phyloP scores from a whole-genome alignment of 2,888 invertebrate species.

The Aphelenchoides bicaudatus region DNA sequence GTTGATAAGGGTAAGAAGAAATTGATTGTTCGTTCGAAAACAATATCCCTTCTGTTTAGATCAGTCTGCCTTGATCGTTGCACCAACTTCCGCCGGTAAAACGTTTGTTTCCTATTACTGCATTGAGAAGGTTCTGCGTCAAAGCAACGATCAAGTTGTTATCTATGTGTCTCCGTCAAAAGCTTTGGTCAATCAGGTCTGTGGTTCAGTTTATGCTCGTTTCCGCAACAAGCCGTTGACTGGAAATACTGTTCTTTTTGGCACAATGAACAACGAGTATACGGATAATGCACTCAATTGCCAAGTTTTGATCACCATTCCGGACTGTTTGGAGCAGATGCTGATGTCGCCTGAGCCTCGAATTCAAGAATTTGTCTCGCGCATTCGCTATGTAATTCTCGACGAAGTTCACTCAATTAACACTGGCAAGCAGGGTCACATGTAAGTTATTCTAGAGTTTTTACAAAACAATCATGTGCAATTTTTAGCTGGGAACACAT shows the following conservation, averaged over 20 bases:
- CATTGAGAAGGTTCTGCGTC: slow-evolving; percentile 61
- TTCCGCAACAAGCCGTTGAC: slow-evolving; percentile 57
- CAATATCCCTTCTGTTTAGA: slow-evolving; percentile 34
- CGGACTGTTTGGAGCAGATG: slow-evolving; percentile 52
- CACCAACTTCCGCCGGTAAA: slow-evolving; percentile 62
- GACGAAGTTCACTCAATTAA: slow-evolving; percentile 59
- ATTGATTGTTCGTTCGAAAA: background rate
- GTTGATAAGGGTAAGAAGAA: slow-evolving; percentile 49
- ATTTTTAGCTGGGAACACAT: slow-evolving; percentile 60
- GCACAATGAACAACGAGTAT: slow-evolving; percentile 52
- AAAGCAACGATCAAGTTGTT: slow-evolving; percentile 60
- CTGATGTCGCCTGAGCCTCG: slow-evolving; percentile 50
- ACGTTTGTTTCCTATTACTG: slow-evolving; percentile 63
- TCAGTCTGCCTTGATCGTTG: slow-evolving; percentile 61
- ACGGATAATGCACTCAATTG: slow-evolving; percentile 51
- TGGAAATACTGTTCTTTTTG: slow-evolving; percentile 60
- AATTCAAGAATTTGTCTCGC: slow-evolving; percentile 51
- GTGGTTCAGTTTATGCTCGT: slow-evolving; percentile 61
- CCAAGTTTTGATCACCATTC: slow-evolving; percentile 57
- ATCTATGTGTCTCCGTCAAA: slow-evolving; percentile 62
- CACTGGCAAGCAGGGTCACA: slow-evolving; percentile 49
- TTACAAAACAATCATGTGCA: no score
- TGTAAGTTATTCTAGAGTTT: no score
- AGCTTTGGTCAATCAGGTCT: slow-evolving; percentile 46
- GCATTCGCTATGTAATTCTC: slow-evolving; percentile 57